Percentiles rank a stretch among this genome's conserved stretches.
These are phyloP conservation scores for Calcarius lapponicus DNA, from an alignment of 2,797 vertebrate species.

Conservation along the genomic window DNA sequence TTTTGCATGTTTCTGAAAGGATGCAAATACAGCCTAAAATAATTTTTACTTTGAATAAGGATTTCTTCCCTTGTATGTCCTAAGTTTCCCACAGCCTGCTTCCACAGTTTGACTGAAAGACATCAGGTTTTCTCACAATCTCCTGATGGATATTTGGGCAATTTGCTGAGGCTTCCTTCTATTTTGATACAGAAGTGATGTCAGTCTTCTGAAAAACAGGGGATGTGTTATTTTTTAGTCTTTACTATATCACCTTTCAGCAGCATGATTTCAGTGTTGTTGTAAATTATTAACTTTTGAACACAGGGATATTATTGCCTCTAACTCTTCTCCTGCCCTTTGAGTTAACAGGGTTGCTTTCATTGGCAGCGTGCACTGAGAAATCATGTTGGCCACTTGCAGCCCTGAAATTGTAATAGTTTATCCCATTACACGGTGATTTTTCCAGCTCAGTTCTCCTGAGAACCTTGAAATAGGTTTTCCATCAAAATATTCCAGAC, in stretches of 20 bases:
- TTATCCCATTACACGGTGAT: conserved; percentile 45
- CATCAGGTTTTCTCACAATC: background rate
- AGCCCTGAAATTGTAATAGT: conserved; percentile 27
- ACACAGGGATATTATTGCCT: background rate
- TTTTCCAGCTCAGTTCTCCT: conserved; percentile 37
- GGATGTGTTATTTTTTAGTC: background rate
- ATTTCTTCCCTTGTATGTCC: background rate
- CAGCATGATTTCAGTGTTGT: background rate
- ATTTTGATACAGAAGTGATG: background rate
- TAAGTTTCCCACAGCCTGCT: background rate
- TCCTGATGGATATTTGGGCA: background rate
- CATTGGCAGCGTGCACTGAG: background rate
- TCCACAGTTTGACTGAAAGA: background rate
- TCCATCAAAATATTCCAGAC: conserved; percentile 2
- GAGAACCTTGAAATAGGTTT: conserved; percentile 46
- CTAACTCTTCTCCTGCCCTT: background rate
- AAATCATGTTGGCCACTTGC: background rate
- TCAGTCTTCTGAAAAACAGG: background rate
- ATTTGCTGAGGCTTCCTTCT: background rate
- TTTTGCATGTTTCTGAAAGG: background rate
- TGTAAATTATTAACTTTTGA: conserved; percentile 38
- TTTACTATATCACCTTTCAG: background rate
- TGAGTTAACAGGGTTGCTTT: conserved; percentile 14
- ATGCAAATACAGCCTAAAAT: background rate
- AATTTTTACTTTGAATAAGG: background rate